Percentiles rank a stretch among this genome's conserved stretches.
These are phyloP conservation scores for Vanessa tameamea DNA, from an alignment of 1,140 invertebrate species.

Conservation along the genomic window DNA sequence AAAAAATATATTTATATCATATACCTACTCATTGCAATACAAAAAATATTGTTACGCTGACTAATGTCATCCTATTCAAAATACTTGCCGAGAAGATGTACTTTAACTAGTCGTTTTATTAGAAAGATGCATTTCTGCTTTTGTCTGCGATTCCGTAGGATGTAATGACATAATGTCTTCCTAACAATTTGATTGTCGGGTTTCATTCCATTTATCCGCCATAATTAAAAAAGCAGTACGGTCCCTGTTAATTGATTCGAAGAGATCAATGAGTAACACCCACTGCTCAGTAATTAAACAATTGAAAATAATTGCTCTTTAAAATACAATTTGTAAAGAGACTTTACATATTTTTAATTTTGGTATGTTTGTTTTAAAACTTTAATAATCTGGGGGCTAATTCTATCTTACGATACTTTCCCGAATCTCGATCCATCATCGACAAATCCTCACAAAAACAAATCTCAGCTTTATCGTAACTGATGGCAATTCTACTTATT, in stretches of 20 bases:
- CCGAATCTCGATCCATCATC: no score
- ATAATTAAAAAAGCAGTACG: slow-evolving; percentile 39
- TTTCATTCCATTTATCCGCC: slow-evolving; percentile 25
- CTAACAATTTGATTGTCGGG: slow-evolving; percentile 20
- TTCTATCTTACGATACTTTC: no score
- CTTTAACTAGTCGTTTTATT: not conserved
- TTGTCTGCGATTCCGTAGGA: not conserved
- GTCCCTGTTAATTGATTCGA: slow-evolving; percentile 45
- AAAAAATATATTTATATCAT: no score
- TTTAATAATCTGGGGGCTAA: not conserved
- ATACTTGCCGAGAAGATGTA: no score
- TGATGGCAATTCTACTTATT: no score
- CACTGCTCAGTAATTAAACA: slow-evolving; percentile 46
- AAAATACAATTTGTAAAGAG: not conserved
- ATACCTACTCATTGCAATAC: no score
- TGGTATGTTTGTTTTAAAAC: not conserved
- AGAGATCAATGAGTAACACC: slow-evolving; percentile 31
- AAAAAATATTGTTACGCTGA: no score
- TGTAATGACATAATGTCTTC: slow-evolving; percentile 14
- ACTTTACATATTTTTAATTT: not conserved
- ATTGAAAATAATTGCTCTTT: slow-evolving; percentile 30
- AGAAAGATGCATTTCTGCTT: not conserved
- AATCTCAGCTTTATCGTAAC: no score
- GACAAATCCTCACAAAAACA: no score
- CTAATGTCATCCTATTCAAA: no score